phyloP scores from a whole-genome alignment of 2,113 vertebrate species.

The Salvelinus alpinus region DNA sequence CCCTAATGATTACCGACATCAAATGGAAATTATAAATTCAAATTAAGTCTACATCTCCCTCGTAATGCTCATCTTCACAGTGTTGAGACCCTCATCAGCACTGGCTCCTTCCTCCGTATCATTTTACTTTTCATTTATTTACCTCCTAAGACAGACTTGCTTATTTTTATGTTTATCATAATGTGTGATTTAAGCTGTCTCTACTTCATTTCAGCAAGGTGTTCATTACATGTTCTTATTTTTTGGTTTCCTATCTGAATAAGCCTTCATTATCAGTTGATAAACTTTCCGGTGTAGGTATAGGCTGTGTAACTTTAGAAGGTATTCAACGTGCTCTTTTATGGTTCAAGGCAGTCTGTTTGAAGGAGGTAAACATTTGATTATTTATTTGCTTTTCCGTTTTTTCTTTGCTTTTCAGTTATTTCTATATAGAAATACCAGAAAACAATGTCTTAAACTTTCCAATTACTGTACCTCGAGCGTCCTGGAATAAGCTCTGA shows the following conservation, averaged over 20 bases:
- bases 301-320: neutral
- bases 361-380: neutral
- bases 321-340: neutral
- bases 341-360: constrained; percentile 5
- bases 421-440: neutral
- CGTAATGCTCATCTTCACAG: constrained; percentile 78
- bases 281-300: neutral
- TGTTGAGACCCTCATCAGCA: constrained; percentile 56
- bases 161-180: neutral
- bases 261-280: neutral
- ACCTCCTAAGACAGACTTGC: neutral
- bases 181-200: neutral
- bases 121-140: neutral
- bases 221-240: neutral
- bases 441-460: neutral
- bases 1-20: constrained; percentile 97
- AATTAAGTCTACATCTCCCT: constrained; percentile 85
- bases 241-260: neutral
- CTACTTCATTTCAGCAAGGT: neutral
- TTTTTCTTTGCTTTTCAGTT: neutral
- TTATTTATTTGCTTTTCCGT: neutral
- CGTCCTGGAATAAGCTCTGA: too few relatives aligned
- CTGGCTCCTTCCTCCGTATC: neutral
- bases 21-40: constrained; percentile 95
- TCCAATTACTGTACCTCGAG: neutral